Evolutionary conservation across 2,888 invertebrate species (phyloP).

Genomic region (Piscicola geometra): DNA sequence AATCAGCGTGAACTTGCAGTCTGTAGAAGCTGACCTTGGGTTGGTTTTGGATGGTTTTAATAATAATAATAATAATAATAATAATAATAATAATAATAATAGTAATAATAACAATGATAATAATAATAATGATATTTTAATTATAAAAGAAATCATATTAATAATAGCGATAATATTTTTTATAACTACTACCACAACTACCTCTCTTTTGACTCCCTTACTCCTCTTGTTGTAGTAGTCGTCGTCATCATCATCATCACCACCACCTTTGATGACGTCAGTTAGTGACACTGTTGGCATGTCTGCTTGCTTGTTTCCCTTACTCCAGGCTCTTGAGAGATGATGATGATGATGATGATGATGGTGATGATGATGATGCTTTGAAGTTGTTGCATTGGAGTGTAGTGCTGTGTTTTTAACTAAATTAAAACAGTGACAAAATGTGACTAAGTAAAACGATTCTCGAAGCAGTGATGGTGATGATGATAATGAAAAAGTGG

Average conservation of each 20-base stretch:
- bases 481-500: neutral
- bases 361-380: constrained; percentile 44
- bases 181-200: neutral
- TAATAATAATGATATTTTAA: no score
- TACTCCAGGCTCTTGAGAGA: no score
- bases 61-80: no score
- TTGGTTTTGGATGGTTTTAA: no score
- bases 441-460: no score
- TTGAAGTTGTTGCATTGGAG: no score
- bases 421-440: no score
- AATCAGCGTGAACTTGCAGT: constrained; percentile 56
- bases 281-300: constrained; percentile 54
- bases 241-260: neutral
- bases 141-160: neutral
- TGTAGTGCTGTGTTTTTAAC: no score
- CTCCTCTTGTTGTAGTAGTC: constrained; percentile 8
- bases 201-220: neutral
- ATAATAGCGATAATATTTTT: neutral
- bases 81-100: no score
- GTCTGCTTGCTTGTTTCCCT: constrained; percentile 48
- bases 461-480: no score
- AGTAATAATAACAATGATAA: no score
- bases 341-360: constrained; percentile 16
- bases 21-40: constrained; percentile 52
- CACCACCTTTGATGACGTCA: constrained; percentile 45